Base-by-base conservation (phyloP, 1,140 invertebrate species). In the Tetragnatha versicolor region DNA sequence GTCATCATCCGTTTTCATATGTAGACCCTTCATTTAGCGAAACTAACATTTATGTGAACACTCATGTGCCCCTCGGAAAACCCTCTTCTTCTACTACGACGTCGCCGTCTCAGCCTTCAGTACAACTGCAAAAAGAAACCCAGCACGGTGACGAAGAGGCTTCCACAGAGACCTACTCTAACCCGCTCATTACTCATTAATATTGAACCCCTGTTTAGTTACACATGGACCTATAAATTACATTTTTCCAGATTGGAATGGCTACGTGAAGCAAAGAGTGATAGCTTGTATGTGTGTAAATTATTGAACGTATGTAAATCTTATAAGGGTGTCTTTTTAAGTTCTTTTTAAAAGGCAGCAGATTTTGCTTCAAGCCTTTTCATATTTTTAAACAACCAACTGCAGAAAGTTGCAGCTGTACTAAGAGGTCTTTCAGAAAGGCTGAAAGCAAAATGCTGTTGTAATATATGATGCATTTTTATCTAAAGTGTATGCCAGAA, bases 41-140 rank as follows among this genome's bases (percentile, higher is more conserved):
- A 55, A 55, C 53, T 51, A 66, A 65, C 42, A 60, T 69, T 42
- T 80, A 73, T 66, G 42, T 72, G 31, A 68, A 63, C 66, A 77
- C 72, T 51, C 78, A 49, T 51, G 37, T 53, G 22, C 33, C 63
- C 25, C 49, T 47, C n/a, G 47, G 49, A 22, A 53, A 75, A 63
- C 60, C 63, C 37, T 37, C 29, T 39, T 84, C 84, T 81, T 75
- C 81, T 66, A 53, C 81, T 45, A 79, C 72, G 10, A 80, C 81
- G 33, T 75, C 81, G 35, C 72, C 81, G 72, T 83, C 82, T 63
- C 60, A 83, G 82, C 81, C 80, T 82, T 51, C 79, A 81, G 61
- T 81, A 63, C 72, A 75, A 51, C 31, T 75, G 58, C 73, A 77
- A 27, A 77, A 63, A 53, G 73, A 77, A 29, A 53, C 42, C n/a